Evolutionary conservation across 2,797 vertebrate genomes (phyloP).

Genomic region (Geotrypetes seraphini): DNA sequence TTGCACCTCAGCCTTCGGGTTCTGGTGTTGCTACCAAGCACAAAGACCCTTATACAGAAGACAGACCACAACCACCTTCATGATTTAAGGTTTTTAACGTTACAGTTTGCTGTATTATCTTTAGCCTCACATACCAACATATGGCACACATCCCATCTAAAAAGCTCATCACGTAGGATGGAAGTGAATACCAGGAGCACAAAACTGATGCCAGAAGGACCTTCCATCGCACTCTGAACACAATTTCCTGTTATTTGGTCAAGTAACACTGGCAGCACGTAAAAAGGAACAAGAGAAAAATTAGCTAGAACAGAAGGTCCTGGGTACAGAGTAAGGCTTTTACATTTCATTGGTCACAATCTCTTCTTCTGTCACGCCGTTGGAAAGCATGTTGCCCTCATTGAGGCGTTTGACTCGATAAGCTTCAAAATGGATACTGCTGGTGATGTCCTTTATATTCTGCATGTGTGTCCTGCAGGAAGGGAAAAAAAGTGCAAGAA

Average conservation of each 20-base stretch:
- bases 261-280: slow-evolving; percentile 18
- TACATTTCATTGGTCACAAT: slow-evolving; percentile 82
- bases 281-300: background rate
- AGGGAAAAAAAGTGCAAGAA: background rate
- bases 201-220: background rate
- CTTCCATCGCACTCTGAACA: background rate
- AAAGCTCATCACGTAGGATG: too few relatives aligned
- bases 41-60: too few relatives aligned
- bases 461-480: slow-evolving; percentile 88
- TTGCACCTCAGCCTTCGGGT: too few relatives aligned
- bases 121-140: too few relatives aligned
- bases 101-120: too few relatives aligned
- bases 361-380: slow-evolving; percentile 64
- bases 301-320: slow-evolving; percentile 32
- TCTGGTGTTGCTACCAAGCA: too few relatives aligned
- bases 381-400: slow-evolving; percentile 66
- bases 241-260: slow-evolving; percentile 28
- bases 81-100: too few relatives aligned
- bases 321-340: slow-evolving; percentile 8
- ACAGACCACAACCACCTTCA: too few relatives aligned
- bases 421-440: slow-evolving; percentile 90
- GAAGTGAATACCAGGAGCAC: too few relatives aligned
- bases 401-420: slow-evolving; percentile 89
- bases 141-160: too few relatives aligned
- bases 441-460: slow-evolving; percentile 96